A percentile compares a stretch with the other conserved stretches of the same genome.
Conservation (phyloP, 1,140 invertebrate species). For the Plectrocnemia conspersa region DNA sequence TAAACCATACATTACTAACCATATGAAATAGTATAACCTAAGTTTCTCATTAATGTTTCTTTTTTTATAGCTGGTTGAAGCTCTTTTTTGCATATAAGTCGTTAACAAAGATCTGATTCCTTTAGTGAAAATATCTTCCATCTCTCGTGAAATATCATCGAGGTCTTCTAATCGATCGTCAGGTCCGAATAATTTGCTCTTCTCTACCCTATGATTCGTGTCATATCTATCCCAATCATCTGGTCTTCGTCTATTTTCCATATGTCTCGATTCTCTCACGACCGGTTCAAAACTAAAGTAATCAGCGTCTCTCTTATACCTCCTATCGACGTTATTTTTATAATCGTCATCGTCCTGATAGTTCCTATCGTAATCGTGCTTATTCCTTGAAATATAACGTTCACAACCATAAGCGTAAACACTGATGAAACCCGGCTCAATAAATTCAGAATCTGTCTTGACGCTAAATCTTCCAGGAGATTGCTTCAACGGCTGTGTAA, state of each 20-base stretch:
- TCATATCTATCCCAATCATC: constrained; percentile 45
- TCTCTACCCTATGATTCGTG: constrained; percentile 38
- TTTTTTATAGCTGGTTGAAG: constrained; percentile 77
- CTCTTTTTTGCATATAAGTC: constrained; percentile 75
- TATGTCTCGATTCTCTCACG: constrained; percentile 36
- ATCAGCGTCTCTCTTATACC: constrained; percentile 42
- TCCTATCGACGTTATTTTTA: constrained; percentile 45
- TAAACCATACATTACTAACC: constrained; percentile 44
- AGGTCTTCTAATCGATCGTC: constrained; percentile 51
- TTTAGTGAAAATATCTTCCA: constrained; percentile 77
- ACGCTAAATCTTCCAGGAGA: constrained; percentile 64
- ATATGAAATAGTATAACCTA: constrained; percentile 81
- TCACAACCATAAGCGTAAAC: constrained; percentile 79
- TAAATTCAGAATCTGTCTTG: constrained; percentile 73
- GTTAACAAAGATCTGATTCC: constrained; percentile 73
- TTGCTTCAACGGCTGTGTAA: constrained; percentile 49
- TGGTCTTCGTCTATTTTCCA: constrained; percentile 42
- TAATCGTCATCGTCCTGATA: constrained; percentile 41
- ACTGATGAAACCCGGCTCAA: constrained; percentile 75
- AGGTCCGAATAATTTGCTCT: constrained; percentile 45
- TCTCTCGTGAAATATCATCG: constrained; percentile 66
- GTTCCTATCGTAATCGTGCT: constrained; percentile 35
- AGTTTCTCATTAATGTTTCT: constrained; percentile 76
- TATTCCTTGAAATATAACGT: constrained; percentile 42
- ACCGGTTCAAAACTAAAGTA: constrained; percentile 44